Evolutionary conservation across 2,113 vertebrate species (phyloP), one percentile per base, ranked within the genome.

Genomic region (Nothocercus julius): DNA sequence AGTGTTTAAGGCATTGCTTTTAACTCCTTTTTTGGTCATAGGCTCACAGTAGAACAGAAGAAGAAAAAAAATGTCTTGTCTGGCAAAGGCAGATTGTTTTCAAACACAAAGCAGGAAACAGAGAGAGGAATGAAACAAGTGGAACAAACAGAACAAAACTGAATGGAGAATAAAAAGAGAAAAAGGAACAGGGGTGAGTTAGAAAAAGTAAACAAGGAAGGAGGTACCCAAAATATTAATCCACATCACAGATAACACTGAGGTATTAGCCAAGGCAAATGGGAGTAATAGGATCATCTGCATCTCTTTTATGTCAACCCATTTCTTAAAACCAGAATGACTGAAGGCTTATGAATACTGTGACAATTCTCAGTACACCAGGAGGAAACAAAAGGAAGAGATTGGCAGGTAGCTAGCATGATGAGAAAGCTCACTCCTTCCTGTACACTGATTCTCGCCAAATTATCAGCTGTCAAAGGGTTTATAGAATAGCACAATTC

Each of bases 61-160:
- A 47, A 47, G 9, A 18, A 94, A 93, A 91, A 93, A 58, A 80
- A 75, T 89, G 91, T 94, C 82, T 90, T 85, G 75, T 25, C 63
- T 93, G 62, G 40, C 47, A 87, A 85, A 95, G 22, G 73, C 63
- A 85, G 49, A 69, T n/a, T 80, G 81, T 92, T 95, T 93, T 92
- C 87, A 95, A 93, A 95, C 67, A 87, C 53, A 87, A 91, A 82
- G 34, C 54, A 82, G 27, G 47, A 85, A 82, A 82, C 32, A 56
- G 24, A 69, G 36, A 61, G 13, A 47, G n/a, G 28, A 92, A 93
- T 77, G 40, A 62, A 93, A 82, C 28, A 82, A 34, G 17, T 77
- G 40, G 70, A 93, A 82, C 28, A 82, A 34, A 11, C 22, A 70
- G 42, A 44, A n/a, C 13, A 45, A 61, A 49, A 49, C 21, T 56